Conservation (phyloP, 2,888 invertebrate genomes). For the Diarsia rubi region DNA sequence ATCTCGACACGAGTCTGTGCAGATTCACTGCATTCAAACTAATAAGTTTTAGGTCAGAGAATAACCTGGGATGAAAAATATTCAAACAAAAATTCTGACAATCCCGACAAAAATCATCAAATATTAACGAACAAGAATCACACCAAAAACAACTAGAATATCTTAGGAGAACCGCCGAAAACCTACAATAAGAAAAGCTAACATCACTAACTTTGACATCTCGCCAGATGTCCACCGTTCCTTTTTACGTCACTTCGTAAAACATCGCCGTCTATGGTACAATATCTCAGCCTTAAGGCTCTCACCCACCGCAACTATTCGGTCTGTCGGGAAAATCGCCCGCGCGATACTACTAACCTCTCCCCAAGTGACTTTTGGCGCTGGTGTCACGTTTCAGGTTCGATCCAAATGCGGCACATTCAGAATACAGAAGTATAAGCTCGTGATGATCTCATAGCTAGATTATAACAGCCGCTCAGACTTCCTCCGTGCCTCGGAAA, state of each 20-base stretch:
- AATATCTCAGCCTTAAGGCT: conserved; percentile 28
- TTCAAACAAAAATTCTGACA: not conserved
- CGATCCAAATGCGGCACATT: not conserved
- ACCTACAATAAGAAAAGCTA: conserved; percentile 42
- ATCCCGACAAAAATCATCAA: conserved; percentile 18
- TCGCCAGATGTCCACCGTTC: conserved; percentile 52
- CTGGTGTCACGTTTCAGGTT: not conserved
- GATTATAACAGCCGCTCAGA: no score
- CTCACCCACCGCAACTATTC: not conserved
- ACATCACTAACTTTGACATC: conserved; percentile 54
- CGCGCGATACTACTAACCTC: not conserved
- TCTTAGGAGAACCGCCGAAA: conserved; percentile 12
- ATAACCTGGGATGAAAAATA: not conserved
- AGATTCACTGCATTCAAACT: not conserved
- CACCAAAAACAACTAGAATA: conserved; percentile 3
- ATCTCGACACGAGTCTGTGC: not conserved
- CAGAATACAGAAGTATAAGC: no score
- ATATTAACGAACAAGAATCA: conserved; percentile 23
- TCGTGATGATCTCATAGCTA: no score
- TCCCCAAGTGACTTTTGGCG: not conserved
- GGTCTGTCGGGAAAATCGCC: not conserved
- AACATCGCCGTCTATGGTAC: conserved; percentile 29
- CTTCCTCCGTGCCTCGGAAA: no score
- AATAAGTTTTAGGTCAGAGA: not conserved
- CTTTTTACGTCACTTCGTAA: conserved; percentile 57